Base-by-base conservation (phyloP, 1,140 invertebrate genomes). In the Brachionus asplanchnoidis region DNA sequence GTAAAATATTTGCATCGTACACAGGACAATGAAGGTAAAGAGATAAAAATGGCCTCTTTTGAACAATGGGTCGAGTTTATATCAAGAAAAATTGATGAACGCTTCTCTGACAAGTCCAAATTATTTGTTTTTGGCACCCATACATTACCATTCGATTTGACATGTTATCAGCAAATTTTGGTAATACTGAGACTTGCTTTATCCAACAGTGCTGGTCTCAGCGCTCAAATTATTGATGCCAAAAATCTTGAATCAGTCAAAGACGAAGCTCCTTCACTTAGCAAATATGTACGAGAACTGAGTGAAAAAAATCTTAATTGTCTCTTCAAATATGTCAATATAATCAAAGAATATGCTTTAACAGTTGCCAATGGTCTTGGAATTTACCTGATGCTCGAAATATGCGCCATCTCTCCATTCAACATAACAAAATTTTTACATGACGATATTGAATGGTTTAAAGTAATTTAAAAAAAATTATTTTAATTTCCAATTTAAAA, bases 121-220 rank as follows among this genome's bases (percentile, higher is more conserved):
- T 12, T 46, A 20, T 65, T 36, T 40, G 20, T 46, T 8, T 82
- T 65, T 46, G 79, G 79, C n/a, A 40, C 82, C 26, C 65, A 46
- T 75, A 50, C 82, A 8, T 11, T 84, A 9, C 17, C 60, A 17
- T 84, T 70, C 50, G 65, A 84, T 40, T 26, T 46, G 14, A 50
- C n/a, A n/a, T 68, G 66, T n/a, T 84, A 84, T 73, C 36, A 70
- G 32, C 32, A 70, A 40, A 93, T 95, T 85, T 88, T 95, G 6
- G 90, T 93, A 3, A 95, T 95, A 88, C 88, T 95, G 79, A 91
- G 94, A 3, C 90, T 94, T 86, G 95, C 94, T 87, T 88, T 95
- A 23, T 87, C 89, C 26, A 86, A 89, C 5, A 87, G 87, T 11
- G 88, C 90, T 26, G 91, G 91, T 0, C 79, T 87, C 7, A 78